Base-by-base conservation (phyloP, 1,140 invertebrate species). In the Trichoplusia ni region DNA sequence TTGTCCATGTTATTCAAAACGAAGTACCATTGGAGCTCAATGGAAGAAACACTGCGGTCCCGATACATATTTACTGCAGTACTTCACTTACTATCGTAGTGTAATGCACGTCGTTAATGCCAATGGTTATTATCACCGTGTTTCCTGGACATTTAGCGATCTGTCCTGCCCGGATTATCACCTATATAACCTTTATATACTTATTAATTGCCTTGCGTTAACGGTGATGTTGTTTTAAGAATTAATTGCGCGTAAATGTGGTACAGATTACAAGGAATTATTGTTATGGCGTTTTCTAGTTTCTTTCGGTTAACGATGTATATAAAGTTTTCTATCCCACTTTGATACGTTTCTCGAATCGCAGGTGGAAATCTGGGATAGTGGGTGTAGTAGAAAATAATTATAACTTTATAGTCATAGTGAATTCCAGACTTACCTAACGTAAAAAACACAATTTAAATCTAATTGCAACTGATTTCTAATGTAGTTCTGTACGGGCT, bases 201-300 rank as follows among this genome's bases (percentile, higher is more conserved):
- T 29, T 1, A 11, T 27, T 47, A 27, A 47, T 47, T 47, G 44
- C 44, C 16, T 0, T 11, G 25, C 23, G 14, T 6, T 46, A 25
- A 46, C 13, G n/a, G 13, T 9, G 9, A 27, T 27, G 16, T 21
- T 27, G 1, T 8, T 47, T 47, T 29, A 13, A 13, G 14, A 27
- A 27, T 47, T 47, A 42, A 47, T 47, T 29, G 23, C 5, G 14
- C 13, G 23, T 16, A n/a, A n/a, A n/a, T n/a, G n/a, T n/a, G n/a
- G n/a, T n/a, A n/a, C n/a, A n/a, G n/a, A n/a, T n/a, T n/a, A n/a
- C n/a, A n/a, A n/a, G n/a, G n/a, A n/a, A n/a, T n/a, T 8, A 46
- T 14, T 47, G 16, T n/a, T n/a, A 42, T 47, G 23, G 7, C 25
- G 11, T 14, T 47, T 47, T 47, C 44, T 47, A 47, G 29, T 27